phyloP scores from a whole-genome alignment of 2,797 vertebrate species.

The Helarctos malayanus region DNA sequence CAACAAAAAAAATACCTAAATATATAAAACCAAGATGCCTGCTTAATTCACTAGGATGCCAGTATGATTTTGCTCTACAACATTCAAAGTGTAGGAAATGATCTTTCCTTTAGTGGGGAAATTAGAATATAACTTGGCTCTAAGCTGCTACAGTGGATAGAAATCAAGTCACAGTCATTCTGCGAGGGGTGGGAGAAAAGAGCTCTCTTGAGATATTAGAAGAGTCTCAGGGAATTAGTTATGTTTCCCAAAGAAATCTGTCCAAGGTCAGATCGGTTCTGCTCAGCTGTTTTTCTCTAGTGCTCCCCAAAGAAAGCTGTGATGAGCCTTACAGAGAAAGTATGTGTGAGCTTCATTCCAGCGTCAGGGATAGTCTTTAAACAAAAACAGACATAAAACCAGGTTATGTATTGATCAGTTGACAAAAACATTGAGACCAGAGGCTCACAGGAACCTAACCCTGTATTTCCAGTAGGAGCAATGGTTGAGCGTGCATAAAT shows the following conservation, averaged over 20 bases:
- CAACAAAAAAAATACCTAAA: neutral
- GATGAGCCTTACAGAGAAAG: neutral
- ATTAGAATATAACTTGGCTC: neutral
- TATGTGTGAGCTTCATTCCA: neutral
- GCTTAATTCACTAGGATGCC: neutral
- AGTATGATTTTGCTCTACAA: neutral
- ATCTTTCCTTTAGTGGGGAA: neutral
- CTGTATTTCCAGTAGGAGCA: neutral
- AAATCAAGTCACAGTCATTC: neutral
- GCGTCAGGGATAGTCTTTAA: neutral
- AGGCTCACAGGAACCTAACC: neutral
- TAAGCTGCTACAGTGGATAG: neutral
- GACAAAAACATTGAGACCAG: neutral
- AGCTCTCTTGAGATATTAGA: neutral
- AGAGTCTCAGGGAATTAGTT: neutral
- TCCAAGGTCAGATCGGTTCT: neutral
- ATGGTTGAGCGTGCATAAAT: neutral
- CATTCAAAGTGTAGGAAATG: neutral
- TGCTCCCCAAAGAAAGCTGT: neutral
- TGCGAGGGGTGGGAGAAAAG: neutral
- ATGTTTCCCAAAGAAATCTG: neutral
- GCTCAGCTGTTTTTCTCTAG: neutral
- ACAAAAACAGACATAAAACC: neutral
- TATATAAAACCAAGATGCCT: constrained; percentile 1
- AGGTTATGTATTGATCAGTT: neutral